A percentile compares a stretch with the other conserved stretches of the same genome.
Evolutionary conservation across 2,113 vertebrate genomes (phyloP).

Genomic region (Oostethus manadensis): DNA sequence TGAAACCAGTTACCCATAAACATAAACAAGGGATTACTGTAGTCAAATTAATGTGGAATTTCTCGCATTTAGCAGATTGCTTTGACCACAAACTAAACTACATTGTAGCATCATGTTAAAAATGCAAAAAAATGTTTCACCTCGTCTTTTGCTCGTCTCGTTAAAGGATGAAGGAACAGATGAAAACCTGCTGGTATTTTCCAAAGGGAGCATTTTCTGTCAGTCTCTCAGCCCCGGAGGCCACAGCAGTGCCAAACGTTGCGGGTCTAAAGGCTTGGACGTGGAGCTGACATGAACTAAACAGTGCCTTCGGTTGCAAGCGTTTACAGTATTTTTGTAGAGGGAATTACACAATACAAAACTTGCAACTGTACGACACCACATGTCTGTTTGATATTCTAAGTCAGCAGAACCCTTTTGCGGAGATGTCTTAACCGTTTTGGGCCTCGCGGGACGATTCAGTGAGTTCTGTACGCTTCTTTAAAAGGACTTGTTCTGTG

Average conservation of each 20-base stretch:
- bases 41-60: neutral
- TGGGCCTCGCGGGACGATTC: slow-evolving; percentile 18
- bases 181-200: neutral
- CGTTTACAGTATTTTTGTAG: slow-evolving; percentile 70
- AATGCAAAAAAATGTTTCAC: slow-evolving; percentile 11
- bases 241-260: slow-evolving; percentile 9
- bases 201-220: slow-evolving; percentile 27
- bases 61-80: slow-evolving; percentile 3
- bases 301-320: slow-evolving; percentile 69
- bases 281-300: slow-evolving; percentile 12
- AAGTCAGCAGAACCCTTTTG: slow-evolving; percentile 11
- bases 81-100: slow-evolving; percentile 3
- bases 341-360: slow-evolving; percentile 36
- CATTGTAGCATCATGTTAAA: slow-evolving; percentile 2
- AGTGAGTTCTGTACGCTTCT: slow-evolving; percentile 7
- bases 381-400: slow-evolving; percentile 33
- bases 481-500: slow-evolving; percentile 4
- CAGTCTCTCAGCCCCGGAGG: slow-evolving; percentile 7
- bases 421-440: neutral
- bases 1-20: too few relatives aligned
- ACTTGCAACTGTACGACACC: slow-evolving; percentile 26
- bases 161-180: neutral
- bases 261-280: neutral
- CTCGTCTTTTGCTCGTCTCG: slow-evolving; percentile 26
- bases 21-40: neutral